Conservation (phyloP, 2,888 invertebrate genomes). For the Diogma glabrata region DNA sequence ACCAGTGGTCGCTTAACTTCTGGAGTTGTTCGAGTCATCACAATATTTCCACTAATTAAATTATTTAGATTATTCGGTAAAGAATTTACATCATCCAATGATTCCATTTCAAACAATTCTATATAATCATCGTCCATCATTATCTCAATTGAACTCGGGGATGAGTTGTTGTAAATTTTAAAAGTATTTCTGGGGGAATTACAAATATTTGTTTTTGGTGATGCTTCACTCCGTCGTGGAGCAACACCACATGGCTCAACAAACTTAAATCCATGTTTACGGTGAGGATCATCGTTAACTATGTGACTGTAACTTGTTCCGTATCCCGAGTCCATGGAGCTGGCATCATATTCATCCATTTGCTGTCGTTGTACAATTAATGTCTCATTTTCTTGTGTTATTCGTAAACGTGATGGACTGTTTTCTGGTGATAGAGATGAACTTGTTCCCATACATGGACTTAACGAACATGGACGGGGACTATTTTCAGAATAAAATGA, state of each 20-base stretch:
- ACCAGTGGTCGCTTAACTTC: conserved; percentile 36
- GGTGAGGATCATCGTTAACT: background rate
- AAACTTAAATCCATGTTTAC: conserved; percentile 27
- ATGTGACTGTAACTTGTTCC: conserved; percentile 29
- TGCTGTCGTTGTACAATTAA: conserved; percentile 22
- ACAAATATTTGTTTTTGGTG: conserved; percentile 13
- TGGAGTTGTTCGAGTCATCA: conserved; percentile 35
- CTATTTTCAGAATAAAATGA: conserved; percentile 32
- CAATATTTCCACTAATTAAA: conserved; percentile 45
- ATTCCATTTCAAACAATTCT: conserved; percentile 49
- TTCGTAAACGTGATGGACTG: conserved; percentile 30
- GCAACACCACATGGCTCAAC: conserved; percentile 35
- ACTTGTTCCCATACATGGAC: conserved; percentile 16
- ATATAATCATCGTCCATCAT: conserved; percentile 53
- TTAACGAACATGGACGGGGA: conserved; percentile 19
- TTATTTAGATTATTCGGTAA: conserved; percentile 46
- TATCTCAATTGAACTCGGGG: conserved; percentile 44
- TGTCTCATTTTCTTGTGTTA: conserved; percentile 16
- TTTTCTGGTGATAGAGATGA: conserved; percentile 33
- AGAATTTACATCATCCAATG: conserved; percentile 33
- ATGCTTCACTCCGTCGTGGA: conserved; percentile 26
- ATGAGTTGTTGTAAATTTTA: conserved; percentile 39
- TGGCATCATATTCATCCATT: conserved; percentile 41
- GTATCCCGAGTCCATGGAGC: conserved; percentile 49
- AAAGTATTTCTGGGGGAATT: conserved; percentile 26